Evolutionary conservation across 1,140 invertebrate species (phyloP), one percentile per base, ranked within the genome.

Genomic region (Nixonia krombeini): DNA sequence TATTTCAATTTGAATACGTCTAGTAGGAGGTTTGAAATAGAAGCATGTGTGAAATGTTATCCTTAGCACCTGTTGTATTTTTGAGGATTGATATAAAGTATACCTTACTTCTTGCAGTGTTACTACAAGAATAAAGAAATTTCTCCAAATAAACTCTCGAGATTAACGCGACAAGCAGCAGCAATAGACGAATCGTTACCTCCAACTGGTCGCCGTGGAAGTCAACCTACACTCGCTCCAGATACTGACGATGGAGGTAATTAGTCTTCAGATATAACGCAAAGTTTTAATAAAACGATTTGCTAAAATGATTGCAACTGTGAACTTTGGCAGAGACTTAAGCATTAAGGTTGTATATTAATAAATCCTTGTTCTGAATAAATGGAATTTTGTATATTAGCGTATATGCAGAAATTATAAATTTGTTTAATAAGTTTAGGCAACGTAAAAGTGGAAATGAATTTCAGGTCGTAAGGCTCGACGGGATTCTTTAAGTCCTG

Each of bases 151-250:
- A 90, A 92, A 74, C 81, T 91, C 31, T 90, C 92, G 42, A 87
- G 93, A 41, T 83, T 96, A 37, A 92, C 92, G 70, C 86, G 94
- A 29, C 94, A 96, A 85, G 92, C 93, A 6, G 95, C 94, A 3
- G 92, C 94, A 31, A 94, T 94, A 79, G 94, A 96, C 81, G 94
- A 96, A 80, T 91, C 90, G 45, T 84, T 92, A 47, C 92, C 91
- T 18, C 91, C 91, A 12, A 88, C 90, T 18, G 82, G 83, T 47
- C 87, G 93, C 35, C 85, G 91, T 26, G 91, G 89, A 17, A 93
- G 93, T 12, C 92, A 94, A 29, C 93, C 93, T 1, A 93, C 93
- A 3, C 83, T 96, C 31, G 93, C 92, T 53, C 93, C 94, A 0
- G 89, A 90, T 73, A 85, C 84, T 4, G 91, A 92, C 74, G 85